Evolutionary conservation across 2,797 vertebrate species (phyloP), one percentile per base, ranked within the genome.

Genomic region (Echiichthys vipera): DNA sequence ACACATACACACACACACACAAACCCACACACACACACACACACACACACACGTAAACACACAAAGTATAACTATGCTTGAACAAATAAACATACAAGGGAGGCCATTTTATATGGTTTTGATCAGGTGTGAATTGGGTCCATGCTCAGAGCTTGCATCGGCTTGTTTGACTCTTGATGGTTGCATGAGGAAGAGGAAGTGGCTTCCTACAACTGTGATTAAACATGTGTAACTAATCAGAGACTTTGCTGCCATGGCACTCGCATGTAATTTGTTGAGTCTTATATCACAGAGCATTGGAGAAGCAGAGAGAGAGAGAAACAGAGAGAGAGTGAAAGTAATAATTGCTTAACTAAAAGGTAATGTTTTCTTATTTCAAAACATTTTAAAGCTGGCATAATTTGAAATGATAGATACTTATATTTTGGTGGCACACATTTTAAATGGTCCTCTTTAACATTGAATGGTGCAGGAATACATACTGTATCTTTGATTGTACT

Each of bases 141-240:
- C 93, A 87, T 87, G 91, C 94, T 95, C 92, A 80, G 94, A 94
- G 93, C 93, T 93, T 57, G 65, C 69, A 89, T 92, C 81, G 89
- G 94, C 94, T 85, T 95, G 91, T 94, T 95, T 91, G 78, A 94
- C 94, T 95, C 92, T 94, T 95, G 95, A 95, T 94, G 95, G 94
- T 94, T 94, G 92, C 84, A 77, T 84, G 74, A 95, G 94, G 93
- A 94, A 95, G 94, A 96, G 96, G 96, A 98, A 96, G 96, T 96
- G 92, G 94, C 95, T 96, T 96, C 95, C 92, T 96, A 94, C 95
- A 95, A 95, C 95, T 96, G 95, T 97, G 96, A 97, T 97, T 97
- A 98, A 98, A 97, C 97, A 97, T 96, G 95, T 97, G 96, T 95
- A 96, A 96, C 97, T 96, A 97, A 97, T 98, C 97, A 97, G 94